Evolutionary conservation across 2,888 invertebrate genomes (phyloP).

Genomic region (Heteromurus nitidus): DNA sequence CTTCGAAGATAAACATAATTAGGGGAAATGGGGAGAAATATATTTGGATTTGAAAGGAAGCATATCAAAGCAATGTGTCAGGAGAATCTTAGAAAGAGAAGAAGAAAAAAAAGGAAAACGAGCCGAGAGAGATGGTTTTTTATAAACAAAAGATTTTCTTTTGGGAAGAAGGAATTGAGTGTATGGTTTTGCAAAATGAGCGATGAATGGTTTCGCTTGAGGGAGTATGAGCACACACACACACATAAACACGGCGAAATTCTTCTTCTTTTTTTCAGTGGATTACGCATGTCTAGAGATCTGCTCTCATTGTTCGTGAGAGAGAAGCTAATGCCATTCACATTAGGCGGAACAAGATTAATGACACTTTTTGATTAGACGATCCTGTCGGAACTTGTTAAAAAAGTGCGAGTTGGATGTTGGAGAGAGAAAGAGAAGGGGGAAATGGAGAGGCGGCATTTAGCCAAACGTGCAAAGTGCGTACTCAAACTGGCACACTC

Average conservation of each 20-base stretch:
- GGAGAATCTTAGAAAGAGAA: too few relatives aligned
- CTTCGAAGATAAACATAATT: too few relatives aligned
- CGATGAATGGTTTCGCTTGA: too few relatives aligned
- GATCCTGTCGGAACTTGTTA: slow-evolving; percentile 43
- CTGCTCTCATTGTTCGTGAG: too few relatives aligned
- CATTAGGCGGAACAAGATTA: slow-evolving; percentile 48
- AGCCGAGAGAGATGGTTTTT: too few relatives aligned
- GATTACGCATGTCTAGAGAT: too few relatives aligned
- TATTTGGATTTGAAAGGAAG: too few relatives aligned
- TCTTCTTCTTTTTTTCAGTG: not conserved
- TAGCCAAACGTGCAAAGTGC: not conserved
- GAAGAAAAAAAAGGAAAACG: too few relatives aligned
- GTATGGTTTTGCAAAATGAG: not conserved
- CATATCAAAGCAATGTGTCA: too few relatives aligned
- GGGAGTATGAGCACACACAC: not conserved
- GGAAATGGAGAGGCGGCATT: slow-evolving; percentile 21
- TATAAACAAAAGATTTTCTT: too few relatives aligned
- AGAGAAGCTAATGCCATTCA: slow-evolving; percentile 22
- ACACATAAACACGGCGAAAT: not conserved
- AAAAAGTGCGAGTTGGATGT: slow-evolving; percentile 27
- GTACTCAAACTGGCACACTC: too few relatives aligned
- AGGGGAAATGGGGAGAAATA: too few relatives aligned
- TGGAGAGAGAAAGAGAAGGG: slow-evolving; percentile 6
- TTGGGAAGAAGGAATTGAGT: not conserved
- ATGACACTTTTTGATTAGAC: slow-evolving; percentile 54